phyloP scores from a whole-genome alignment of 2,888 invertebrate species.

The Notodonta ziczac region DNA sequence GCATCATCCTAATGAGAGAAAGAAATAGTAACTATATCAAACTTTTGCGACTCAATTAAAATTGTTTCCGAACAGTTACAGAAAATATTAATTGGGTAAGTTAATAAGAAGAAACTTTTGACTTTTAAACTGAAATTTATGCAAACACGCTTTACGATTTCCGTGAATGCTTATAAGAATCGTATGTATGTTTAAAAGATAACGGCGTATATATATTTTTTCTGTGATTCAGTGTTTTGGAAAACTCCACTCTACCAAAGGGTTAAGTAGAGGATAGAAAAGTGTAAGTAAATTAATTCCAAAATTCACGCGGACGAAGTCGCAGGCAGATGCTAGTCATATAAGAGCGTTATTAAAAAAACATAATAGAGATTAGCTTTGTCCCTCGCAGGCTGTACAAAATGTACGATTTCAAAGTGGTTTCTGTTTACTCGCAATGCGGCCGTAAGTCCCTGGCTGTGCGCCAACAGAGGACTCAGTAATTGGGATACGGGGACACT shows the following conservation, averaged over 20 bases:
- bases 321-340: no score
- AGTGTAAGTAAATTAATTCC: no score
- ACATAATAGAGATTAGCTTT: constrained; percentile 5
- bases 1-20: constrained; percentile 35
- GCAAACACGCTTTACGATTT: no score
- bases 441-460: constrained; percentile 36
- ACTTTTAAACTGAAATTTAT: no score
- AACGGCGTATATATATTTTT: no score
- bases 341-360: neutral
- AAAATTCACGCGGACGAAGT: no score
- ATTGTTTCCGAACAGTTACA: constrained; percentile 37
- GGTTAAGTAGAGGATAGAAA: no score
- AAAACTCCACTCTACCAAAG: no score
- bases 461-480: constrained; percentile 44
- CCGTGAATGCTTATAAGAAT: no score
- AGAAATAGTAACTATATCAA: constrained; percentile 38
- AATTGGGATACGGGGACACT: constrained; percentile 45
- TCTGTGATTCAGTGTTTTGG: no score
- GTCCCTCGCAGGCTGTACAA: constrained; percentile 23
- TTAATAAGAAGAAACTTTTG: constrained; percentile 21
- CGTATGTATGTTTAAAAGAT: no score
- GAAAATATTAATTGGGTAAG: constrained; percentile 43
- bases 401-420: constrained; percentile 42
- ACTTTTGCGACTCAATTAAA: constrained; percentile 45
- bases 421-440: constrained; percentile 40